Conservation (phyloP, 2,888 invertebrate genomes). For the Troilus luridus region DNA sequence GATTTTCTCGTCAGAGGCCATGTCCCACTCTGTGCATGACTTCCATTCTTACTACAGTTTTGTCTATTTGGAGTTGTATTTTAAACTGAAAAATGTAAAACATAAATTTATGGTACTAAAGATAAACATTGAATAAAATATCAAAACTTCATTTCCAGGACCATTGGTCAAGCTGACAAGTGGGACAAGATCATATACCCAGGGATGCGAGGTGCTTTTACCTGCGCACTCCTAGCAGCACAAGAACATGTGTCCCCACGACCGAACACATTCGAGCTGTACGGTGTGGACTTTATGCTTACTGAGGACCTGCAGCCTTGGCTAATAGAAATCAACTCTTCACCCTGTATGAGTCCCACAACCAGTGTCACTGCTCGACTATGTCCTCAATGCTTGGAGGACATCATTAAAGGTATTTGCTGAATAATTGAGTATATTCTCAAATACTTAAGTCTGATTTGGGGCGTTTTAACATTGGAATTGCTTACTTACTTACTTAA, state of each 20-base stretch:
- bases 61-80: too few relatives aligned
- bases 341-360: conserved; percentile 85
- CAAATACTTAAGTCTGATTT: too few relatives aligned
- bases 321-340: conserved; percentile 93
- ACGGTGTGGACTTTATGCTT: conserved; percentile 93
- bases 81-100: not conserved
- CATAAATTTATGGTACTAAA: not conserved
- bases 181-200: conserved; percentile 85
- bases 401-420: conserved; percentile 84
- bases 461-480: too few relatives aligned
- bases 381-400: conserved; percentile 85
- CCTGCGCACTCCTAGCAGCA: conserved; percentile 84
- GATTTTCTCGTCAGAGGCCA: too few relatives aligned
- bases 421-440: not conserved
- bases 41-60: too few relatives aligned
- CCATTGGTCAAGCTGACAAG: conserved; percentile 73
- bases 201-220: conserved; percentile 86
- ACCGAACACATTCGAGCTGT: conserved; percentile 87
- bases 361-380: conserved; percentile 87
- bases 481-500: too few relatives aligned
- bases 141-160: conserved; percentile 63
- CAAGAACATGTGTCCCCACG: conserved; percentile 80
- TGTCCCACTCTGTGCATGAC: too few relatives aligned
- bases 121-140: not conserved
- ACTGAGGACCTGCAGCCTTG: conserved; percentile 88